Base-by-base conservation (phyloP, 2,113 vertebrate genomes). In the Prionailurus bengalensis region DNA sequence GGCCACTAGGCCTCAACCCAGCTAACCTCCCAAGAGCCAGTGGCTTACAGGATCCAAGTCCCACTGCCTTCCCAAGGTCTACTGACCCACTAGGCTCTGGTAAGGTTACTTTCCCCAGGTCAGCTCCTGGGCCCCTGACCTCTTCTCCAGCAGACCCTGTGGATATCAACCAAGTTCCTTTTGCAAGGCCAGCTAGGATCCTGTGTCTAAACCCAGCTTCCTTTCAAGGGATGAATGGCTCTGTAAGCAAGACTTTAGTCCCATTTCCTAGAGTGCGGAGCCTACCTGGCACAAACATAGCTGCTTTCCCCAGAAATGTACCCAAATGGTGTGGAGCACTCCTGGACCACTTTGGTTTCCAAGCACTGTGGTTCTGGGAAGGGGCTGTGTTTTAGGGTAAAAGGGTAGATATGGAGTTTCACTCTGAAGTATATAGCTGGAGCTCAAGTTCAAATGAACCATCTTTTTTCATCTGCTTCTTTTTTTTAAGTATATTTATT, bases 301-400 rank as follows among this genome's bases (percentile, higher is more conserved):
- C 95, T 97, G 97, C 89, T 97, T 97, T 97, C 86, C 95, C 98
- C 36, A 98, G 98, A 92, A 80, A 82, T 98, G 96, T 98, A 97
- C 89, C 97, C 97, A 96, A 97, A 98, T 97, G 98, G 97, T 45
- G 45, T 45, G 45, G 45, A 45, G 45, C 45, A 45, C 68, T 92
- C 70, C 74, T 92, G 91, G 85, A 89, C 94, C 82, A 89, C 91
- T 48, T 86, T 80, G 85, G 89, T 96, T 95, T 89, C 58, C 33
- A 92, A 61, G 45, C 87, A 85, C 71, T 29, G 78, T 96, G 94
- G 96, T 96, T 98, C 96, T 97, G 70, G 31, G 70, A 55, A 93
- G 71, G 73, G 51, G 25, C 74, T 55, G 29, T 94, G 48, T 79
- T 55, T 95, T 91, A 97, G 45, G 76, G 84, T 86, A 66, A 97